Evolutionary conservation across 2,113 vertebrate species (phyloP), one percentile per base, ranked within the genome.

Genomic region (Delphinapterus leucas): DNA sequence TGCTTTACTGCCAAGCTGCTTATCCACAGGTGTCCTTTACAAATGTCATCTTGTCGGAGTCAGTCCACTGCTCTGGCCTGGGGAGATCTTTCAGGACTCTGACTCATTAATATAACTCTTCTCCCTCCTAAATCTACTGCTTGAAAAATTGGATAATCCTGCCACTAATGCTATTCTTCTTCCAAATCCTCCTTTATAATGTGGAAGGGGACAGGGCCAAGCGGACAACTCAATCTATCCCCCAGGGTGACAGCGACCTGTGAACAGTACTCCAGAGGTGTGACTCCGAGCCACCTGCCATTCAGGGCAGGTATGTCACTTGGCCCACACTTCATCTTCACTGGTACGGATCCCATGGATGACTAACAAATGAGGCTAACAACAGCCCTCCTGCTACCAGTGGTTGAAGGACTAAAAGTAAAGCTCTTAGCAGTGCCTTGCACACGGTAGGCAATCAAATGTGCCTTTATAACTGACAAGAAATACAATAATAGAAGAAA

Each of bases 1-100:
- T 20, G 36, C 23, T 61, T 73, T 77, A 55, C 68, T 90, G 58
- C 90, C 89, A 94, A 31, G 90, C 60, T 15, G 0, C 1, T 10
- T 15, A 84, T 26, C 65, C 88, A 90, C 15, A 67, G 90, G 76
- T 33, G 53, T 58, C 21, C 81, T 88, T 97, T 85, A 61, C 88
- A 92, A 90, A 76, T 38, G 81, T 33, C 90, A 81, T 12, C 76
- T 38, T 36, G 18, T 2, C 84, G 88, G 87, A 41, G 20, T 89
- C 25, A 31, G 63, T 70, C 79, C 47, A 77, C 31, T 53, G 36
- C 61, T 93, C 31, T 14, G 79, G 71, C 23, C 65, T 92, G 55
- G 9, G 49, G 76, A 87, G 77, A 67, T 91, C 38, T 25, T 65
- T 90, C 36, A 61, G 77, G 58, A 80, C 41, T 25, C 53, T 10